Conservation (phyloP, 2,113 vertebrate genomes). For the Strix aluco region DNA sequence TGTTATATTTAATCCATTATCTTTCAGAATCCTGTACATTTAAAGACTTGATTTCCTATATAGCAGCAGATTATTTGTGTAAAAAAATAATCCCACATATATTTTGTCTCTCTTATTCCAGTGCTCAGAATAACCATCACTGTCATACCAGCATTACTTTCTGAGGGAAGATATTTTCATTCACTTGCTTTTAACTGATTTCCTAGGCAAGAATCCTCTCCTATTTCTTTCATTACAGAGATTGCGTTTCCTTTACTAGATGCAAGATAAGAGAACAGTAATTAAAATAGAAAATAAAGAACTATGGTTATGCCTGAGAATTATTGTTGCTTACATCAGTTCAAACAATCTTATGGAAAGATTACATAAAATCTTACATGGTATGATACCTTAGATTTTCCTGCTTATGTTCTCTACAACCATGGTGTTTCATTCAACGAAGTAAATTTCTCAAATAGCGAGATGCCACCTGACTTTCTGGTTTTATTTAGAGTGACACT, state of each 20-base stretch:
- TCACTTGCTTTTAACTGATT: background rate
- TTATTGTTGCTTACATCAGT: background rate
- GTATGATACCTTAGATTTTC: background rate
- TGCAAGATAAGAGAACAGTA: background rate
- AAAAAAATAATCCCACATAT: background rate
- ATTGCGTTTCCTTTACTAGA: background rate
- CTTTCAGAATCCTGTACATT: background rate
- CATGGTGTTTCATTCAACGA: background rate
- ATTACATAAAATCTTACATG: background rate
- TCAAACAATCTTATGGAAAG: background rate
- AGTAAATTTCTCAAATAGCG: background rate
- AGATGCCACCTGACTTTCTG: background rate
- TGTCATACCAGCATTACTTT: background rate
- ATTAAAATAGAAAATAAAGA: background rate
- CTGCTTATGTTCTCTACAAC: background rate
- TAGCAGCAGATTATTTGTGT: background rate
- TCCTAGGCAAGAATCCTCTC: background rate
- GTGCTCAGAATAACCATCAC: background rate
- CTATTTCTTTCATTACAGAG: background rate
- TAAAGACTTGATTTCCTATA: background rate
- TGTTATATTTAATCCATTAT: background rate
- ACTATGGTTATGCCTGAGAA: background rate
- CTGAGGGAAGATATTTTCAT: background rate
- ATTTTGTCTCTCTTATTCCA: background rate
- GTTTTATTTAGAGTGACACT: background rate